These are phyloP conservation scores for Cylas formicarius DNA, from an alignment of 1,140 invertebrate genomes.

Conservation along the genomic window DNA sequence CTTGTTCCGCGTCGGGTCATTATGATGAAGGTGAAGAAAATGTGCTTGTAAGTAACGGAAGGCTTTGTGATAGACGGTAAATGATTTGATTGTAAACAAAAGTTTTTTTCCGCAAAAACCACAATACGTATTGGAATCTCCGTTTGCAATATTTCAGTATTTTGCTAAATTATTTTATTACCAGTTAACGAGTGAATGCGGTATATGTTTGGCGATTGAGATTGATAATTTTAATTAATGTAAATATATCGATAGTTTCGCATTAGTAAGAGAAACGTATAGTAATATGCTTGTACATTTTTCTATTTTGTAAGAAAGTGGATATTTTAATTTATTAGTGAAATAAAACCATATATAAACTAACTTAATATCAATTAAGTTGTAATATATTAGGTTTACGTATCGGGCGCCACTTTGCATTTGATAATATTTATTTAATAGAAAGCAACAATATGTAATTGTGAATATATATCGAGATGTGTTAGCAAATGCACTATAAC, in stretches of 20 bases:
- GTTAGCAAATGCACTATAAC: slow-evolving; percentile 29
- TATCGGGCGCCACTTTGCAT: slow-evolving; percentile 29
- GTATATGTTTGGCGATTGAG: slow-evolving; percentile 21
- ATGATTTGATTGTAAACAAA: too few relatives aligned
- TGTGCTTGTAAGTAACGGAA: not conserved
- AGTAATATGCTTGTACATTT: too few relatives aligned
- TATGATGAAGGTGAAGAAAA: slow-evolving; percentile 3
- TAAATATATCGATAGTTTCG: too few relatives aligned
- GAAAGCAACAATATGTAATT: slow-evolving; percentile 14
- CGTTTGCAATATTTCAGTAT: slow-evolving; percentile 37
- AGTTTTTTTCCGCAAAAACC: too few relatives aligned
- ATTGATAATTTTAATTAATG: too few relatives aligned
- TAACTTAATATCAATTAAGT: slow-evolving; percentile 25
- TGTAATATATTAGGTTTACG: slow-evolving; percentile 27
- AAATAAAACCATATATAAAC: slow-evolving; percentile 16
- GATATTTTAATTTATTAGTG: slow-evolving; percentile 8
- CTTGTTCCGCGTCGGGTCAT: slow-evolving; percentile 1
- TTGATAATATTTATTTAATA: slow-evolving; percentile 25
- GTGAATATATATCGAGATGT: slow-evolving; percentile 18
- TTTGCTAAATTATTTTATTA: slow-evolving; percentile 33
- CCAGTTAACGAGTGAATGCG: slow-evolving; percentile 30
- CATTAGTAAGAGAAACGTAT: too few relatives aligned
- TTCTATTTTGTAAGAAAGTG: too few relatives aligned
- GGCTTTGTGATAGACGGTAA: too few relatives aligned
- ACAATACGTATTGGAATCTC: slow-evolving; percentile 30